A percentile compares a stretch with the other conserved stretches of the same genome.
Evolutionary conservation across 2,888 invertebrate genomes (phyloP).

Genomic region (Amphipyra tragopoginis): DNA sequence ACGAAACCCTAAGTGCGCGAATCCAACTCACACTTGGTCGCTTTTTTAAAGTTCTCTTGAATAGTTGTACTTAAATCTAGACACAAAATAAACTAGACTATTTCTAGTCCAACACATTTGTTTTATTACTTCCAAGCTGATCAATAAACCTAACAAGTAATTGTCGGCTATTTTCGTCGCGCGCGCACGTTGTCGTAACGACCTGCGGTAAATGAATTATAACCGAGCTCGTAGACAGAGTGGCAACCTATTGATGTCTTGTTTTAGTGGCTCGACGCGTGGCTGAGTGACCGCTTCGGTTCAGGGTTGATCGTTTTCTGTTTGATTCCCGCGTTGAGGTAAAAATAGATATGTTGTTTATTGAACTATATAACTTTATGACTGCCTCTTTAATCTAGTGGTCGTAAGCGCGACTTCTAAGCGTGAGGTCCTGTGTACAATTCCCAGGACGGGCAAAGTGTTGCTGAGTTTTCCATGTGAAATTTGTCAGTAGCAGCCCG

Average conservation of each 20-base stretch:
- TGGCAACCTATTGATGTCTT: conserved; percentile 55
- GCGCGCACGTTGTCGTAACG: conserved; percentile 33
- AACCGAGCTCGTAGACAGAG: conserved; percentile 50
- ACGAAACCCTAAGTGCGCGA: too few relatives aligned
- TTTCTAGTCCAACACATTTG: conserved; percentile 13
- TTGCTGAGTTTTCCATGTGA: too few relatives aligned
- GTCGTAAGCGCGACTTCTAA: too few relatives aligned
- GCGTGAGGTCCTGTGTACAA: too few relatives aligned
- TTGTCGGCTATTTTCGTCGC: conserved; percentile 51
- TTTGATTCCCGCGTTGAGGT: conserved; percentile 7
- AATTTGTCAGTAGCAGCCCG: too few relatives aligned
- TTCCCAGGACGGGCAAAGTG: too few relatives aligned
- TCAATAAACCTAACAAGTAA: conserved; percentile 45
- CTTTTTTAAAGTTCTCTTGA: too few relatives aligned
- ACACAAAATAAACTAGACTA: conserved; percentile 8
- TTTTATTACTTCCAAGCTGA: conserved; percentile 24
- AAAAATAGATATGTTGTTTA: background rate
- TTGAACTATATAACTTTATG: too few relatives aligned
- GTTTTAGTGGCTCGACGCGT: conserved; percentile 25
- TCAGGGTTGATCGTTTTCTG: background rate
- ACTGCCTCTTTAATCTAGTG: too few relatives aligned
- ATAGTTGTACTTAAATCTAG: conserved; percentile 9
- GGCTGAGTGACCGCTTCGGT: background rate
- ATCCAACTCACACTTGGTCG: too few relatives aligned
- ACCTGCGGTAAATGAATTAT: conserved; percentile 50